Conservation (phyloP, 2,888 invertebrate species). For the Ptilodon capucinus region DNA sequence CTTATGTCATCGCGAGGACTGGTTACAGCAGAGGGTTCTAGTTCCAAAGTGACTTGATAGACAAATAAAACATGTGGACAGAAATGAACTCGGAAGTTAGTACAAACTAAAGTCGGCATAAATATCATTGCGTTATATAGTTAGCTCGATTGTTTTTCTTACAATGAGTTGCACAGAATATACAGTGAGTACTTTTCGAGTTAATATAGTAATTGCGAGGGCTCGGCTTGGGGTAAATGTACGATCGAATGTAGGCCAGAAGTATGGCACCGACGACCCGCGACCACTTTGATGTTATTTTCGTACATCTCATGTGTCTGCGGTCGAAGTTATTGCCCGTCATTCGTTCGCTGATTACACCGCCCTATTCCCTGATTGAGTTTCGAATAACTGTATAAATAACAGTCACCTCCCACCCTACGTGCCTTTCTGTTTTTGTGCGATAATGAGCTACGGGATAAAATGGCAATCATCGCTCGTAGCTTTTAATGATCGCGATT, state of each 20-base stretch:
- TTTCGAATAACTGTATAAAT: conserved; percentile 26
- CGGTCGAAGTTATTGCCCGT: conserved; percentile 59
- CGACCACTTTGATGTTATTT: conserved; percentile 71
- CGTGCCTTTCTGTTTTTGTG: neutral
- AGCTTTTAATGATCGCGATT: neutral
- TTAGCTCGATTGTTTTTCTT: conserved; percentile 18
- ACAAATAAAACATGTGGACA: too few relatives aligned
- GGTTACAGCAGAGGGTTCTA: conserved; percentile 7
- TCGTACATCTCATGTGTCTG: conserved; percentile 64
- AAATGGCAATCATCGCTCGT: neutral
- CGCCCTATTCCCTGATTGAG: conserved; percentile 26
- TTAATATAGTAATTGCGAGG: conserved; percentile 44
- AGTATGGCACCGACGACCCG: conserved; percentile 55
- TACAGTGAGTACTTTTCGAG: conserved; percentile 41
- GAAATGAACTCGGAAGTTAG: too few relatives aligned
- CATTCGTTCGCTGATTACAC: conserved; percentile 53
- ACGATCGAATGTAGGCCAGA: conserved; percentile 66
- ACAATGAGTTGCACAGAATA: conserved; percentile 13
- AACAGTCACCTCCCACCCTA: neutral
- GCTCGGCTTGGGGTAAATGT: conserved; percentile 45
- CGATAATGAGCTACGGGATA: neutral
- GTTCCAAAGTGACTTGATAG: conserved; percentile 6
- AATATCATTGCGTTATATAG: neutral
- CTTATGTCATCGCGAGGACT: conserved; percentile 17
- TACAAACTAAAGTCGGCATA: too few relatives aligned